A percentile compares a stretch with the other conserved stretches of the same genome.
Conservation (phyloP, 2,888 invertebrate genomes). For the Philonicus albiceps region DNA sequence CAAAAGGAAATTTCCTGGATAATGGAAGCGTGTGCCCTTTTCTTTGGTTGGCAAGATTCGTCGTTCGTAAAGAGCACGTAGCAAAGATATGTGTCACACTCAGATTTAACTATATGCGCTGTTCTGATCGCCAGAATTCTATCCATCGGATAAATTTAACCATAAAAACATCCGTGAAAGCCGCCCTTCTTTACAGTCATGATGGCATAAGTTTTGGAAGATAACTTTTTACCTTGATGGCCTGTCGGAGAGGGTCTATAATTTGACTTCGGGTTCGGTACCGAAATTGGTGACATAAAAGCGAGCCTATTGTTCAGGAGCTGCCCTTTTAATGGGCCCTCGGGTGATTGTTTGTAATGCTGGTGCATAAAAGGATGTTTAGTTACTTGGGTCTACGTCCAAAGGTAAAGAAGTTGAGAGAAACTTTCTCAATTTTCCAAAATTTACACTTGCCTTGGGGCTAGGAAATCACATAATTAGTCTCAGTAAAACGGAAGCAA, state of each 20-base stretch:
- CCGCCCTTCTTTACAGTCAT: background rate
- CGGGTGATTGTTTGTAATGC: background rate
- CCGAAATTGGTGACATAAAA: background rate
- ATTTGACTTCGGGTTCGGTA: background rate
- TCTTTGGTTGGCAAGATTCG: background rate
- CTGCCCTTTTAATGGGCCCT: background rate
- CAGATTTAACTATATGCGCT: slow-evolving; percentile 16
- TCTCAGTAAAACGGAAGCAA: slow-evolving; percentile 30
- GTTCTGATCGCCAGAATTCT: background rate
- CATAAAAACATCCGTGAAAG: background rate
- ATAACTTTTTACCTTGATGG: background rate
- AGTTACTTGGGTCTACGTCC: background rate
- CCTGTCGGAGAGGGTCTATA: background rate
- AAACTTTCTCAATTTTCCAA: slow-evolving; percentile 24
- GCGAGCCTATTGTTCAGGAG: background rate
- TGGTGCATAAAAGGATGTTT: background rate
- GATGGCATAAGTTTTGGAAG: background rate
- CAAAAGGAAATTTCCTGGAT: slow-evolving; percentile 6
- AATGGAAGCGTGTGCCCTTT: slow-evolving; percentile 11
- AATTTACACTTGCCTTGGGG: slow-evolving; percentile 34
- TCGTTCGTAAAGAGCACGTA: background rate
- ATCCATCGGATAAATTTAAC: background rate
- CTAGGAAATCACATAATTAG: slow-evolving; percentile 28
- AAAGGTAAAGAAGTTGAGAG: background rate
- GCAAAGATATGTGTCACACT: slow-evolving; percentile 23